phyloP scores from a whole-genome alignment of 2,888 invertebrate species.

The Spodoptera littoralis region DNA sequence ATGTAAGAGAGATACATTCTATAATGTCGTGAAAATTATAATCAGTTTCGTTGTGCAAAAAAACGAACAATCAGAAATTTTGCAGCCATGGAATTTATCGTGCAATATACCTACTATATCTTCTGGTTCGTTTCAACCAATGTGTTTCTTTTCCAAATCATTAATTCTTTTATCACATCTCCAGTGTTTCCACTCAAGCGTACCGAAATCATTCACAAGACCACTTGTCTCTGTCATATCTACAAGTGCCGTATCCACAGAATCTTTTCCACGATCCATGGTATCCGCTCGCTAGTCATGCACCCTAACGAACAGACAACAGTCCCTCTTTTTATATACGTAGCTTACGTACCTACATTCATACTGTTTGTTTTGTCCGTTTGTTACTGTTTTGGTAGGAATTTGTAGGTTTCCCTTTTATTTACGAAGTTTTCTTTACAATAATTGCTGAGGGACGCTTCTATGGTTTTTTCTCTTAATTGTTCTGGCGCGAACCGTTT shows the following conservation, averaged over 20 bases:
- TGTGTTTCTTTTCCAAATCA: too few relatives aligned
- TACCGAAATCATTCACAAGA: background rate
- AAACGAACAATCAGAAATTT: too few relatives aligned
- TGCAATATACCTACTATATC: background rate
- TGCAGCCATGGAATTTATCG: too few relatives aligned
- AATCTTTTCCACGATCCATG: constrained; percentile 52
- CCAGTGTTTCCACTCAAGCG: background rate
- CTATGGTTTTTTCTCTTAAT: constrained; percentile 55
- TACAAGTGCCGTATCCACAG: constrained; percentile 65
- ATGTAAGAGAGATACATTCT: too few relatives aligned
- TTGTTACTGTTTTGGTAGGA: constrained; percentile 73
- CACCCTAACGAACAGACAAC: constrained; percentile 82
- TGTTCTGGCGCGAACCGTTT: constrained; percentile 44
- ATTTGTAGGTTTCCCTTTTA: constrained; percentile 76
- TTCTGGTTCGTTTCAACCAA: too few relatives aligned
- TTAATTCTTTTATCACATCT: background rate
- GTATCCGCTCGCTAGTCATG: constrained; percentile 86
- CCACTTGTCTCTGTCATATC: background rate
- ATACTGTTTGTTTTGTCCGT: constrained; percentile 79
- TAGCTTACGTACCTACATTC: constrained; percentile 62
- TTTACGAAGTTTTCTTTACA: constrained; percentile 67
- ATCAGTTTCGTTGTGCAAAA: too few relatives aligned
- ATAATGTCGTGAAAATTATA: too few relatives aligned
- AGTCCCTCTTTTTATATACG: constrained; percentile 67
- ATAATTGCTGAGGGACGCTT: constrained; percentile 58